phyloP scores from a whole-genome alignment of 2,888 invertebrate genomes.

The Iselma pallidipennis region DNA sequence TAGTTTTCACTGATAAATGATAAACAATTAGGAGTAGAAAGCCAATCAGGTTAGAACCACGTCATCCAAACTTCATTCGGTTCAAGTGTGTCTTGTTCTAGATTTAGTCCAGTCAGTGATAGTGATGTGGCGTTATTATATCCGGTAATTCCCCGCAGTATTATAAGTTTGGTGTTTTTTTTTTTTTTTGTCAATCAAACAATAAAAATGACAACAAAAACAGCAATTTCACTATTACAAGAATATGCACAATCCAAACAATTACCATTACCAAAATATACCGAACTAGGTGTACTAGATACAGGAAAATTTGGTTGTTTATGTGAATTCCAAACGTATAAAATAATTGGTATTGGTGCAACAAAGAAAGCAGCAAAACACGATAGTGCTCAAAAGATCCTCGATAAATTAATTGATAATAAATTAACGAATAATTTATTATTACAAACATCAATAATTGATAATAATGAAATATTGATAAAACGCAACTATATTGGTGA shows the following conservation, averaged over 20 bases:
- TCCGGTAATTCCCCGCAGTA: too few species aligned
- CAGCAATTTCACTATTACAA: conserved; percentile 32
- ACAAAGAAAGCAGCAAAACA: conserved; percentile 34
- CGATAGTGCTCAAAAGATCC: conserved; percentile 24
- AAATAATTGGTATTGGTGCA: conserved; percentile 17
- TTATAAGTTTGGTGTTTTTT: too few species aligned
- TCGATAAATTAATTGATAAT: conserved; percentile 9
- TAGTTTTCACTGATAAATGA: too few species aligned
- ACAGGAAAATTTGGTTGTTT: conserved; percentile 19
- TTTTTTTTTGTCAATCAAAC: too few species aligned
- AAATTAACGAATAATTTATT: neutral
- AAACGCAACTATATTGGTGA: conserved; percentile 27
- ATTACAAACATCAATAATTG: neutral
- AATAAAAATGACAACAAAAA: conserved; percentile 17
- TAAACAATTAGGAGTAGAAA: too few species aligned
- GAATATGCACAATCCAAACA: conserved; percentile 22
- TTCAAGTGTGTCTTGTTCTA: too few species aligned
- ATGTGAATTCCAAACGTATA: neutral
- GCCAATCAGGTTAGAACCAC: too few species aligned
- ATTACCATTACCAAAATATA: conserved; percentile 18
- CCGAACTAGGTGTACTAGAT: conserved; percentile 5
- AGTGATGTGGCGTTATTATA: too few species aligned
- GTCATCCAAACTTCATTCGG: too few species aligned
- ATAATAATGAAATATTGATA: neutral
- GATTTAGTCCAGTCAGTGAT: too few species aligned